These are phyloP conservation scores for Furnarius figulus DNA, from an alignment of 2,113 vertebrate genomes.

Conservation along the genomic window DNA sequence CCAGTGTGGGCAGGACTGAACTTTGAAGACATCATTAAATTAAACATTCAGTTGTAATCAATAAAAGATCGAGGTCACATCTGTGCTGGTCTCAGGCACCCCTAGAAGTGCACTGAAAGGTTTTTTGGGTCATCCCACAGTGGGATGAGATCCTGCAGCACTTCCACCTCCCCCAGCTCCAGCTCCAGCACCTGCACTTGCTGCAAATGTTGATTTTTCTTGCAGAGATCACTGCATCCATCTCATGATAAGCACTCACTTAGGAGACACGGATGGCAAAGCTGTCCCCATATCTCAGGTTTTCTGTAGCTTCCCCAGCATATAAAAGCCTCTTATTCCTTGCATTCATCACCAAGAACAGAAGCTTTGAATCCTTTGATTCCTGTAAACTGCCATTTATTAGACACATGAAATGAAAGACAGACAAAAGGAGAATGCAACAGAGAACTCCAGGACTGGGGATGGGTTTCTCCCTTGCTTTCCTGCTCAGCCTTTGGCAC, in stretches of 20 bases:
- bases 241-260: background rate
- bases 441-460: background rate
- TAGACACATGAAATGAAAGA: constrained; percentile 12
- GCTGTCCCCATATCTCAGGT: constrained; percentile 26
- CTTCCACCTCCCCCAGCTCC: background rate
- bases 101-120: background rate
- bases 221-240: constrained; percentile 21
- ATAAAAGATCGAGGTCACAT: background rate
- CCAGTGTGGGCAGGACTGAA: background rate
- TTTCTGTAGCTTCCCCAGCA: background rate
- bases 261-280: background rate
- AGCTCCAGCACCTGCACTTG: background rate
- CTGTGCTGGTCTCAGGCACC: background rate
- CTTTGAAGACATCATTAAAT: background rate
- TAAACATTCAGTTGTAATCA: background rate
- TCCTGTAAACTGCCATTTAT: constrained; percentile 45
- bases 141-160: background rate
- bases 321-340: constrained; percentile 46
- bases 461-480: background rate
- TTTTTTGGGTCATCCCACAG: background rate
- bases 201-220: constrained; percentile 5
- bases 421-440: constrained; percentile 1
- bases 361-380: constrained; percentile 48
- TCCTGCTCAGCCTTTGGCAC: constrained; percentile 8
- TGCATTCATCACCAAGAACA: constrained; percentile 42